A percentile compares a stretch with the other conserved stretches of the same genome.
phyloP scores from a whole-genome alignment of 1,140 invertebrate genomes.

The Campoletis sonorensis region DNA sequence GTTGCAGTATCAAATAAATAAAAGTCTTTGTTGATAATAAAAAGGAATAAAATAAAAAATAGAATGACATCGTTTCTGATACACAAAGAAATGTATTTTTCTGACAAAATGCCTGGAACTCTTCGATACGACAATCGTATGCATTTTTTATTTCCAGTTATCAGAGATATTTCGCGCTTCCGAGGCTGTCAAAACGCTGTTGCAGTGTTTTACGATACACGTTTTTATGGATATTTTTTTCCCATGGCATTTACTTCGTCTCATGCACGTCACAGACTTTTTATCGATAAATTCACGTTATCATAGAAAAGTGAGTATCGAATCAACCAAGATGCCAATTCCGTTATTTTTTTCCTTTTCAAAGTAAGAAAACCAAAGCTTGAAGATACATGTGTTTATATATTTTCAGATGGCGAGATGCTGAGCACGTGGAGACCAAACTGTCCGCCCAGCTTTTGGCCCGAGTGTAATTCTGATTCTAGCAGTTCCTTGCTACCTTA shows the following conservation, averaged over 20 bases:
- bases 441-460: slow-evolving; percentile 20
- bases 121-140: not conserved
- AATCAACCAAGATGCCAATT: slow-evolving; percentile 12
- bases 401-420: slow-evolving; percentile 35
- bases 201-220: not conserved
- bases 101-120: not conserved
- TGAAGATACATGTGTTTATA: not conserved
- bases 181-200: not conserved
- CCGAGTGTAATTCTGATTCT: slow-evolving; percentile 54
- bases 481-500: slow-evolving; percentile 43
- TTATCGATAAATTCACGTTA: slow-evolving; percentile 11
- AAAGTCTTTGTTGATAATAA: no score
- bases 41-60: not conserved
- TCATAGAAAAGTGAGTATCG: not conserved
- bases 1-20: no score
- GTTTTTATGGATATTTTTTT: slow-evolving; percentile 24
- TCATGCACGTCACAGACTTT: slow-evolving; percentile 9
- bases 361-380: slow-evolving; percentile 7
- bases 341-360: not conserved
- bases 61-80: not conserved
- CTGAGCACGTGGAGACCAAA: slow-evolving; percentile 52
- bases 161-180: not conserved
- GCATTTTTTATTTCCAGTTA: slow-evolving; percentile 7
- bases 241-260: not conserved
- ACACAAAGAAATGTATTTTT: not conserved